A percentile compares a stretch with the other conserved stretches of the same genome.
Evolutionary conservation across 2,113 vertebrate genomes (phyloP).

Genomic region (Glareola pratincola): DNA sequence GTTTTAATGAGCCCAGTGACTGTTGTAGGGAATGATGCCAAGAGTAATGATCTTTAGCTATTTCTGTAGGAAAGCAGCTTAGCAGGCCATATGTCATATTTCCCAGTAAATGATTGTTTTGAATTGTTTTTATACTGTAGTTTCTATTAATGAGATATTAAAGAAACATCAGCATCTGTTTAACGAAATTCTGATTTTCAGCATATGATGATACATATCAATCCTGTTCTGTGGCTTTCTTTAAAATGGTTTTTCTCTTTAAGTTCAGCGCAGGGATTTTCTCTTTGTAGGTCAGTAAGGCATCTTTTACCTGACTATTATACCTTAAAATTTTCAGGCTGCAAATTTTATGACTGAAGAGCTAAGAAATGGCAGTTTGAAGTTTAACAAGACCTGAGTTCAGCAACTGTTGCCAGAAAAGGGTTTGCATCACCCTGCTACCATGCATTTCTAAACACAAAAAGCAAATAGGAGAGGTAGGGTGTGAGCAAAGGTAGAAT

Average conservation of each 20-base stretch:
- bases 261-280: background rate
- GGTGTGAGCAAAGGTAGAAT: background rate
- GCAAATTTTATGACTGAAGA: background rate
- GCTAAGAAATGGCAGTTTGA: background rate
- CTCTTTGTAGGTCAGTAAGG: background rate
- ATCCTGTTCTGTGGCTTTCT: background rate
- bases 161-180: constrained; percentile 37
- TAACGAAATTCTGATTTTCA: background rate
- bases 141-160: constrained; percentile 27
- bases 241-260: background rate
- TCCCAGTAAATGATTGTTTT: constrained; percentile 36
- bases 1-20: constrained; percentile 3
- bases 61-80: constrained; percentile 42
- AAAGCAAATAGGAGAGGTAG: background rate
- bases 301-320: background rate
- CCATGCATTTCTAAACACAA: background rate
- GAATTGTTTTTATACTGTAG: constrained; percentile 2
- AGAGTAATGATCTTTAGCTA: constrained; percentile 10
- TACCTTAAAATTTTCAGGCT: background rate
- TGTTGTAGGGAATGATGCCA: background rate
- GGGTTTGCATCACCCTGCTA: background rate
- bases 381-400: background rate
- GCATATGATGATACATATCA: background rate
- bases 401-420: background rate
- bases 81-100: constrained; percentile 44